Evolutionary conservation across 2,113 vertebrate species (phyloP), one percentile per base, ranked within the genome.

Genomic region (Psophia crepitans): DNA sequence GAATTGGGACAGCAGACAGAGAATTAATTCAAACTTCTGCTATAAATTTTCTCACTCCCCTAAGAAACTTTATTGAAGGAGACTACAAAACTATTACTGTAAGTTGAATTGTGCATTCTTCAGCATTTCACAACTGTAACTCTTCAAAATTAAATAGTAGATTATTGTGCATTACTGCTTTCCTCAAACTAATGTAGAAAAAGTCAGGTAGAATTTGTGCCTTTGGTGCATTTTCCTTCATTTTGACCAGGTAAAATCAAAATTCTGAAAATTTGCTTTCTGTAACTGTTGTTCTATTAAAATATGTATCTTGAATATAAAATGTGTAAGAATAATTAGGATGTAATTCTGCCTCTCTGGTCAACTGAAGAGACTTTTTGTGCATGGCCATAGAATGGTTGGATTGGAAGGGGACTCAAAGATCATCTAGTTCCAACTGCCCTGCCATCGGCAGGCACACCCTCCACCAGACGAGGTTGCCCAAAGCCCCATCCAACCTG

Each of bases 61-160:
- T 99, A 96, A 98, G 99, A 97, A 99, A 99, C 96, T 99, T 99
- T 92, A 98, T 99, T 80, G 99, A 99, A 98, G 99, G 99, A 48
- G 99, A 99, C 97, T 99, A 99, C 94, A 99, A 99, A 98, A 99
- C 99, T 88, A 99, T 99, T 97, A 97, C 99, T 98, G 99, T 99
- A 97, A 99, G 99, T 98, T 96, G 63, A 96, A 86, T 61, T 84
- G 15, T 82, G 44, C 12, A 12, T 91, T 69, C 48, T 41, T 93
- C 57, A 80, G 49, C 48, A 74, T 89, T 89, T 82, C 70, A 82
- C 66, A 89, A 83, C 32, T 44, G 21, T 83, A 15, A 19, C 14
- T 39, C 27, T 68, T 94, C 11, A 54, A 89, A 86, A 61, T 43
- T 4, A 48, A 80, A 32, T 51, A 27, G 6, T 23, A 18, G 30